A percentile compares a stretch with the other conserved stretches of the same genome.
Conservation (phyloP, 2,797 vertebrate species). For the Amblyraja radiata region DNA sequence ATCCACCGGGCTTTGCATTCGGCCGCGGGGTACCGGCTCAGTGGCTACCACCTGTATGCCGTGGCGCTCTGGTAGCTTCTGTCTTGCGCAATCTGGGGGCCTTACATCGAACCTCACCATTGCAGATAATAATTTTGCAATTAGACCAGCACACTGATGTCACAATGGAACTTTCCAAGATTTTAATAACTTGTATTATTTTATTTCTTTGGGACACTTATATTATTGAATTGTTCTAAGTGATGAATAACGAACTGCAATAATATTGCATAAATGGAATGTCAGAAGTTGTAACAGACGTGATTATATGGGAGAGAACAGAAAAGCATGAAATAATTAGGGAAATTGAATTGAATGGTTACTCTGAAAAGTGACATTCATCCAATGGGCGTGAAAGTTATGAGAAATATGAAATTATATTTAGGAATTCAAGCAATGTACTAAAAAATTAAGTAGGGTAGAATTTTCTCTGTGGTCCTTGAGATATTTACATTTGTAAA, state of each 20-base stretch:
- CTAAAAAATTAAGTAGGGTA: neutral
- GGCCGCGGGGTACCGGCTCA: too few species aligned
- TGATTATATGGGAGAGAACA: too few species aligned
- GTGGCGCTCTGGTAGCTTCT: too few species aligned
- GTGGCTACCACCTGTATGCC: too few species aligned
- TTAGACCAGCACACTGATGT: neutral
- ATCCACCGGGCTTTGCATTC: too few species aligned
- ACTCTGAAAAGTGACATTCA: too few species aligned
- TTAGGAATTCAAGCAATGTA: neutral
- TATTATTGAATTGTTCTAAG: neutral
- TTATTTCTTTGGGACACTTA: neutral
- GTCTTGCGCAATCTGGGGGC: too few species aligned
- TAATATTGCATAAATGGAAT: neutral
- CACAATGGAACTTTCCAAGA: neutral
- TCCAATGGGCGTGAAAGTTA: too few species aligned
- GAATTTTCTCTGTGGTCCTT: neutral
- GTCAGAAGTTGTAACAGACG: neutral
- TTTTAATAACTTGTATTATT: neutral
- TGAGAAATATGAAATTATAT: neutral
- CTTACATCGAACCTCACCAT: too few species aligned
- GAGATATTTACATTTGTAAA: neutral
- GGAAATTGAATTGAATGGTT: too few species aligned
- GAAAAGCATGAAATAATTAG: too few species aligned
- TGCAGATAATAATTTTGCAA: neutral
- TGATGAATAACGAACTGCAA: neutral